Conservation (phyloP, 2,113 vertebrate species). For the Ursus arctos region DNA sequence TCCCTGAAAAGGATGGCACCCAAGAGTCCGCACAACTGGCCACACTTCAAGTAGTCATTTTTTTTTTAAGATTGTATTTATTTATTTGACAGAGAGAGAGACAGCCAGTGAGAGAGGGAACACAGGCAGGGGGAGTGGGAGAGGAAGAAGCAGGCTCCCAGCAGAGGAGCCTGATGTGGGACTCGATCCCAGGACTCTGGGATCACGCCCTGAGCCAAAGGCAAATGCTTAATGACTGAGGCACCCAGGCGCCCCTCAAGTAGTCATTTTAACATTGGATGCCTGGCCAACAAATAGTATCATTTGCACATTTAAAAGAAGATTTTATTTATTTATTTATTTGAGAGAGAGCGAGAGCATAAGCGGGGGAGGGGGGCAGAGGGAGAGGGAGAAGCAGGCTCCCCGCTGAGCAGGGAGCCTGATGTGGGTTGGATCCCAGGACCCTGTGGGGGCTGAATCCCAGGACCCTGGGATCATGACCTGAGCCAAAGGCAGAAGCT, state of each 20-base stretch:
- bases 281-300: background rate
- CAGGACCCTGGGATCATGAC: background rate
- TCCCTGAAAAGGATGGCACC: slow-evolving; percentile 3
- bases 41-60: slow-evolving; percentile 4
- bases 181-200: no score
- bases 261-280: slow-evolving; percentile 23
- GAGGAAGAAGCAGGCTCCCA: no score
- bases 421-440: background rate
- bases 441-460: background rate
- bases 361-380: background rate
- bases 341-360: background rate
- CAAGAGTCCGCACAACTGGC: background rate
- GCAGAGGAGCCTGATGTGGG: no score
- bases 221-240: no score
- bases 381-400: background rate
- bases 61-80: background rate
- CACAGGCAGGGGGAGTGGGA: no score
- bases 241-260: background rate
- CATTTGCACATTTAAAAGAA: background rate
- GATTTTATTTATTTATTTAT: background rate
- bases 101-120: no score
- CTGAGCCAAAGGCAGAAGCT: background rate
- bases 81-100: no score
- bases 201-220: no score
- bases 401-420: background rate